phyloP scores from a whole-genome alignment of 2,113 vertebrate species.

The Lophius piscatorius region DNA sequence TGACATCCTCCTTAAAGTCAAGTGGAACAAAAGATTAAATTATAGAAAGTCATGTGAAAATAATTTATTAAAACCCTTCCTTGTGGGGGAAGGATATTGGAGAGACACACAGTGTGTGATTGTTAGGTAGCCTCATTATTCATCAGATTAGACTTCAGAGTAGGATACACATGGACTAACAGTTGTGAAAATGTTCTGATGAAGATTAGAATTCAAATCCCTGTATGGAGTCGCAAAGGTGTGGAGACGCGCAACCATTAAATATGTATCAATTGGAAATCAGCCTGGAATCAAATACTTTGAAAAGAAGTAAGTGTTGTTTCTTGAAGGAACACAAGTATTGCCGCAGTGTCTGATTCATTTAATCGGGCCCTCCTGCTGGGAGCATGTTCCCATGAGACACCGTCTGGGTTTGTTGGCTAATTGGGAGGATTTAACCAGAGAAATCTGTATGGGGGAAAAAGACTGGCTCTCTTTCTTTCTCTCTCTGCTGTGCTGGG shows the following conservation, averaged over 20 bases:
- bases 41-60: conserved; percentile 19
- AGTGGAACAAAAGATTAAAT: conserved; percentile 37
- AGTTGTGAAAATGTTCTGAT: conserved; percentile 28
- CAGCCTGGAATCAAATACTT: conserved; percentile 56
- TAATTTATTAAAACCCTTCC: conserved; percentile 29
- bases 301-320: conserved; percentile 46
- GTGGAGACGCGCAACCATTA: conserved; percentile 44
- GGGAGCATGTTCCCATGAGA: conserved; percentile 67
- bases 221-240: conserved; percentile 34
- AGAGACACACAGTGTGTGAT: conserved; percentile 23
- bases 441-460: conserved; percentile 33
- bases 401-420: conserved; percentile 67
- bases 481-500: conserved; percentile 43
- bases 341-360: conserved; percentile 63
- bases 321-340: conserved; percentile 48
- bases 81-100: conserved; percentile 2
- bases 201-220: conserved; percentile 48
- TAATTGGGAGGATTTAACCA: conserved; percentile 75
- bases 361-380: conserved; percentile 67
- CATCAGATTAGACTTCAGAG: conserved; percentile 32
- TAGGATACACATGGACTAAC: conserved; percentile 9
- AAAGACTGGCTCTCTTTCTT: conserved; percentile 8
- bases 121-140: conserved; percentile 42
- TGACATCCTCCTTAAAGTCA: conserved; percentile 11
- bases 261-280: conserved; percentile 53